A percentile compares a stretch with the other conserved stretches of the same genome.
Evolutionary conservation across 2,797 vertebrate species (phyloP).

Genomic region (Halcyon leucocephala): DNA sequence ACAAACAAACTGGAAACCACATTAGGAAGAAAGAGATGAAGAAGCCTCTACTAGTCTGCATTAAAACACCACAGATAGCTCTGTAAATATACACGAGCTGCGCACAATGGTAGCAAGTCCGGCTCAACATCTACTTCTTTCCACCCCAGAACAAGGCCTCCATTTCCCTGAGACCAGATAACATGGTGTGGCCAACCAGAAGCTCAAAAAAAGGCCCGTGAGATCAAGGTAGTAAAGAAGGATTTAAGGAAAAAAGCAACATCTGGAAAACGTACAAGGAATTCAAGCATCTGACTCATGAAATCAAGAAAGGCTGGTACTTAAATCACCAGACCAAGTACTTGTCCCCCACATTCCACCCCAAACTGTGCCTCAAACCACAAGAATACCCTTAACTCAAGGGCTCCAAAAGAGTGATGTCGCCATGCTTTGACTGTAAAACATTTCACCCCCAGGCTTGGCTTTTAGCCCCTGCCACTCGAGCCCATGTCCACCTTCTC

Average conservation of each 20-base stretch:
- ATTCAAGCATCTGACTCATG: not conserved
- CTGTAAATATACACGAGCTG: not conserved
- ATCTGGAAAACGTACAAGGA: not conserved
- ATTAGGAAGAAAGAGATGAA: not conserved
- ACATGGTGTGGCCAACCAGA: not conserved
- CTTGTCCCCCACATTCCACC: not conserved
- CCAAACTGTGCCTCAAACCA: not conserved
- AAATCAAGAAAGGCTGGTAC: not conserved
- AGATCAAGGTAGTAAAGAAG: not conserved
- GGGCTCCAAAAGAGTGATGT: not conserved
- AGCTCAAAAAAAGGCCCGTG: not conserved
- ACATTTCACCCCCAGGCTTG: not conserved
- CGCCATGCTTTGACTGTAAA: not conserved
- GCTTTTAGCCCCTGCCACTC: conserved; percentile 24
- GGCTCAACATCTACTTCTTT: not conserved
- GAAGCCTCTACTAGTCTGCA: not conserved
- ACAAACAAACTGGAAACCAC: not conserved
- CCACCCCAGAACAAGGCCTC: not conserved
- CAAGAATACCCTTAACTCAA: not conserved
- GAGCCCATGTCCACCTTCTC: not conserved
- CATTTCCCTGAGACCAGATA: not conserved
- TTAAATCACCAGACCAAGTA: not conserved
- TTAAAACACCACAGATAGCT: not conserved
- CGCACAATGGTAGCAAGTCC: not conserved
- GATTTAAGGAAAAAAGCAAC: not conserved